Evolutionary conservation across 2,888 invertebrate genomes (phyloP).

Genomic region (Atherix ibis): DNA sequence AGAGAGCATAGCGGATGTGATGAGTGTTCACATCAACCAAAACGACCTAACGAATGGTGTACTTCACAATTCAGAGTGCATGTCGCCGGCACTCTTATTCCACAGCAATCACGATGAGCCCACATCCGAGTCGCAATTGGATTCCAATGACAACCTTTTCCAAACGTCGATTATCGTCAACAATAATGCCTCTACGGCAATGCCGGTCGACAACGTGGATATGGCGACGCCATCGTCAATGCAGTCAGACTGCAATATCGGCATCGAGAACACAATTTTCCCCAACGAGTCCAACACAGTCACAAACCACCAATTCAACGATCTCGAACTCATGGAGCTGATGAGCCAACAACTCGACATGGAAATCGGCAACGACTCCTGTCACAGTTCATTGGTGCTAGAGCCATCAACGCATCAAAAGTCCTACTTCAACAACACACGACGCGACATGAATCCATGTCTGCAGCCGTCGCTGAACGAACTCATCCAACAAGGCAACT

Average conservation of each 20-base stretch:
- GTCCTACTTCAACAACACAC: slow-evolving; percentile 7
- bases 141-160: slow-evolving; percentile 5
- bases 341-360: slow-evolving; percentile 37
- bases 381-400: slow-evolving; percentile 13
- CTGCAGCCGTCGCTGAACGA: slow-evolving; percentile 33
- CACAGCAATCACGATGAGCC: slow-evolving; percentile 1
- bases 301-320: slow-evolving; percentile 23
- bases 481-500: slow-evolving; percentile 37
- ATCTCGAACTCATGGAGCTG: slow-evolving; percentile 28
- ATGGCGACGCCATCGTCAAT: slow-evolving; percentile 29
- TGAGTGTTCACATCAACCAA: slow-evolving; percentile 85
- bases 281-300: slow-evolving; percentile 17
- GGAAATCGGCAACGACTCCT: slow-evolving; percentile 33
- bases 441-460: slow-evolving; percentile 30
- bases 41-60: slow-evolving; percentile 84
- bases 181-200: too few species aligned
- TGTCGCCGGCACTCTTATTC: slow-evolving; percentile 17
- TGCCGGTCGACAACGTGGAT: slow-evolving; percentile 24
- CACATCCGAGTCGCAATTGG: slow-evolving; percentile 9
- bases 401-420: background rate
- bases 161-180: slow-evolving; percentile 11
- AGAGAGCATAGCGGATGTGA: slow-evolving; percentile 48
- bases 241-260: slow-evolving; percentile 23
- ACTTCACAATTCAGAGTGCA: slow-evolving; percentile 38
- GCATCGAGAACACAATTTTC: slow-evolving; percentile 26